phyloP scores from a whole-genome alignment of 1,140 invertebrate species.

The Apis dorsata region DNA sequence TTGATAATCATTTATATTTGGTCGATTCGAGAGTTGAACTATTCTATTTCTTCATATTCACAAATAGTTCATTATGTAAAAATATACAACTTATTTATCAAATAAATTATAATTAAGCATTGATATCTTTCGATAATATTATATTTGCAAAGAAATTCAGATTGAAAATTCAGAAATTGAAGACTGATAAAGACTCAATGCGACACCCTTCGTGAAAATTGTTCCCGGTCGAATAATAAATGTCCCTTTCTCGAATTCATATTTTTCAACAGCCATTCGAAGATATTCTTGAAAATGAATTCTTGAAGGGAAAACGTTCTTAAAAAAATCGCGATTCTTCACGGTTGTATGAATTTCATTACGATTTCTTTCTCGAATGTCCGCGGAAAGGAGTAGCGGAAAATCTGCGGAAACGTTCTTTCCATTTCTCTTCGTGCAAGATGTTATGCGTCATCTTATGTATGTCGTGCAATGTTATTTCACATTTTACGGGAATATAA shows the following conservation, averaged over 20 bases:
- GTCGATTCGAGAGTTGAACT: too few relatives aligned
- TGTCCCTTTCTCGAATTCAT: neutral
- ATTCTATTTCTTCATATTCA: too few relatives aligned
- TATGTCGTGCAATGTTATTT: neutral
- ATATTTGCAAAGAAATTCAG: too few relatives aligned
- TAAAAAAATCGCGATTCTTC: neutral
- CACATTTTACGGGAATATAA: neutral
- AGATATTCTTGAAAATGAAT: neutral
- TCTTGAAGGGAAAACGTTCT: neutral
- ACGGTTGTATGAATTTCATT: neutral
- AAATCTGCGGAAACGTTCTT: constrained; percentile 21
- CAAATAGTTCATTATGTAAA: too few relatives aligned
- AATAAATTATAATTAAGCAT: too few relatives aligned
- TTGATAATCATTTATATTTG: too few relatives aligned
- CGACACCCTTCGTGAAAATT: neutral
- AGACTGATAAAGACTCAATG: neutral
- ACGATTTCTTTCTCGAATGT: neutral
- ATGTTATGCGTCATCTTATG: neutral
- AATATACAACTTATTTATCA: too few relatives aligned
- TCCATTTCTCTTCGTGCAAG: neutral
- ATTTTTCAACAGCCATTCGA: neutral
- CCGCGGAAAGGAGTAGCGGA: neutral
- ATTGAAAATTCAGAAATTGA: too few relatives aligned
- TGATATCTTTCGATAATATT: too few relatives aligned
- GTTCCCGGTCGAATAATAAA: neutral